Percentiles rank a stretch among this genome's conserved stretches.
Conservation (phyloP, 1,140 invertebrate genomes). For the Helicoverpa armigera region DNA sequence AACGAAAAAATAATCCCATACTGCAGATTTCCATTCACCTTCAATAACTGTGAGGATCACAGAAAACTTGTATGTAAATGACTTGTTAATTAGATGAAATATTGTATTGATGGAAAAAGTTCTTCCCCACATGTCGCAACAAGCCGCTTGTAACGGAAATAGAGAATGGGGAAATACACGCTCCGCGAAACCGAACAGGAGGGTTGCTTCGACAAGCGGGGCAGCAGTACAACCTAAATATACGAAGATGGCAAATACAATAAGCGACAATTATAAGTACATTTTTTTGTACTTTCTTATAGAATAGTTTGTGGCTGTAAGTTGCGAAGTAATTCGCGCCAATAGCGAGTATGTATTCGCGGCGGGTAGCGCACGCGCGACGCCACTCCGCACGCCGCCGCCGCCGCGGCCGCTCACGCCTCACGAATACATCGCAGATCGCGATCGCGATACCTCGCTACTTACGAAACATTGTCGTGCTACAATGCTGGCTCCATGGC, state of each 20-base stretch:
- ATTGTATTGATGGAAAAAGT: not conserved
- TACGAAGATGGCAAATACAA: not conserved
- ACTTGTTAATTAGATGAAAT: no score
- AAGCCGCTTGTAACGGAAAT: not conserved
- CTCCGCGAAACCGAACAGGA: not conserved
- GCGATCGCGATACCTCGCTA: conserved; percentile 60
- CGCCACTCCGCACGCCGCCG: conserved; percentile 74
- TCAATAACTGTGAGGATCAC: no score
- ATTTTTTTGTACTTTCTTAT: conserved; percentile 23
- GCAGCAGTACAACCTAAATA: not conserved
- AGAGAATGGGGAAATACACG: not conserved
- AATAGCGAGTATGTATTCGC: conserved; percentile 48
- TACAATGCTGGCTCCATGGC: not conserved
- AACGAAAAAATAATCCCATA: no score
- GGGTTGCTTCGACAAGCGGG: not conserved
- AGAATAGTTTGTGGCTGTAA: conserved; percentile 29
- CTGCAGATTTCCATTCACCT: no score
- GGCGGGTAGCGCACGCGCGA: conserved; percentile 80
- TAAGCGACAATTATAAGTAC: conserved; percentile 28
- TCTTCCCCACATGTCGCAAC: not conserved
- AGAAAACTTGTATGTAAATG: no score
- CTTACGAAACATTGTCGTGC: not conserved
- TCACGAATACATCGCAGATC: conserved; percentile 54
- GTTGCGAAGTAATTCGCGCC: conserved; percentile 41
- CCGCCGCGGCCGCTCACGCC: conserved; percentile 74